These are phyloP conservation scores for Odontomyia ornata DNA, from an alignment of 2,888 invertebrate species.

Conservation along the genomic window DNA sequence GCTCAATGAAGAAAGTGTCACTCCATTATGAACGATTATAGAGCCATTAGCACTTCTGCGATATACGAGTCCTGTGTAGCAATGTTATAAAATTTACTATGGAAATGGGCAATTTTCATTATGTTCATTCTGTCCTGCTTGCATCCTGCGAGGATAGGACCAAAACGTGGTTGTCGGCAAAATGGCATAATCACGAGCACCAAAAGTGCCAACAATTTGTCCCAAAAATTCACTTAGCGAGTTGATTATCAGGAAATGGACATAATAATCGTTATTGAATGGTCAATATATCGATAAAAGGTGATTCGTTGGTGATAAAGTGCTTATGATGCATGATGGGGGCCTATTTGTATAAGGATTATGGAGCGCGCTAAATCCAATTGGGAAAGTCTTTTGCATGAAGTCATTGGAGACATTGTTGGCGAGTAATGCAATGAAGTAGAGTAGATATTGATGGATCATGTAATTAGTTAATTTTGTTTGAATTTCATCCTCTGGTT, in stretches of 20 bases:
- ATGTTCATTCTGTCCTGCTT: too few relatives aligned
- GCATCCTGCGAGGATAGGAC: not conserved
- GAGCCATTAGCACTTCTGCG: not conserved
- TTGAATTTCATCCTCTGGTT: too few relatives aligned
- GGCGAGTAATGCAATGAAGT: too few relatives aligned
- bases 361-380: too few relatives aligned
- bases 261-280: constrained; percentile 5
- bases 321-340: too few relatives aligned
- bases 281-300: not conserved
- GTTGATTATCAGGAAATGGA: not conserved
- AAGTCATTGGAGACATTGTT: too few relatives aligned
- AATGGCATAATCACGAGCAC: not conserved
- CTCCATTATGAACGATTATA: constrained; percentile 7
- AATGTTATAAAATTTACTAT: not conserved
- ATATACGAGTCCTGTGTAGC: too few relatives aligned
- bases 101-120: not conserved
- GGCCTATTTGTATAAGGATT: too few relatives aligned
- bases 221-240: not conserved
- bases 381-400: too few relatives aligned
- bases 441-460: too few relatives aligned
- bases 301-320: not conserved
- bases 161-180: not conserved
- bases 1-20: not conserved
- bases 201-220: not conserved
- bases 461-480: too few relatives aligned